phyloP scores from a whole-genome alignment of 2,113 vertebrate species.

The Rana temporaria region DNA sequence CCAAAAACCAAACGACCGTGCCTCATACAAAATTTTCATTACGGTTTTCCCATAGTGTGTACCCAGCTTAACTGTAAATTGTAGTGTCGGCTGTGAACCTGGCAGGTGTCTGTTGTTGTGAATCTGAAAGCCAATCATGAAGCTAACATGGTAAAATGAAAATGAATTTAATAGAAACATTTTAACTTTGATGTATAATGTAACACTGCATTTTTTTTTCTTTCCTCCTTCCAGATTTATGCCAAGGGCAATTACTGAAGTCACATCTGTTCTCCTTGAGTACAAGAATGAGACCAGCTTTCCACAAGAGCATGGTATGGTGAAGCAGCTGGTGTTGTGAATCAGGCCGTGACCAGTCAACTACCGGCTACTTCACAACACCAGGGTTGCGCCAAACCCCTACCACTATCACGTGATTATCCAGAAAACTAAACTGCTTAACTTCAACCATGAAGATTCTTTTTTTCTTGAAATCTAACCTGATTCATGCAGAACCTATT shows the following conservation, averaged over 20 bases:
- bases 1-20: too few species aligned
- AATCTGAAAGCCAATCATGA: too few species aligned
- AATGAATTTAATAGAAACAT: not conserved
- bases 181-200: not conserved
- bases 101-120: too few species aligned
- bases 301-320: conserved; percentile 69
- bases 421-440: not conserved
- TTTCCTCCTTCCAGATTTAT: conserved; percentile 2
- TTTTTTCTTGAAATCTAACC: too few species aligned
- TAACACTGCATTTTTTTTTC: not conserved
- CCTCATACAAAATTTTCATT: too few species aligned
- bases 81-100: too few species aligned
- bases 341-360: conserved; percentile 91
- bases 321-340: conserved; percentile 99
- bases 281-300: not conserved
- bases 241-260: not conserved
- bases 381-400: conserved; percentile 88
- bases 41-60: too few species aligned
- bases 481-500: too few species aligned
- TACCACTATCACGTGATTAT: conserved; percentile 55
- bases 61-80: too few species aligned
- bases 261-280: not conserved
- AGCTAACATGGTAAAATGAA: too few species aligned
- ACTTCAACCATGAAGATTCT: too few species aligned
- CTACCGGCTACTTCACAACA: conserved; percentile 98